phyloP scores from a whole-genome alignment of 2,888 invertebrate species.

The Plebejus anna region DNA sequence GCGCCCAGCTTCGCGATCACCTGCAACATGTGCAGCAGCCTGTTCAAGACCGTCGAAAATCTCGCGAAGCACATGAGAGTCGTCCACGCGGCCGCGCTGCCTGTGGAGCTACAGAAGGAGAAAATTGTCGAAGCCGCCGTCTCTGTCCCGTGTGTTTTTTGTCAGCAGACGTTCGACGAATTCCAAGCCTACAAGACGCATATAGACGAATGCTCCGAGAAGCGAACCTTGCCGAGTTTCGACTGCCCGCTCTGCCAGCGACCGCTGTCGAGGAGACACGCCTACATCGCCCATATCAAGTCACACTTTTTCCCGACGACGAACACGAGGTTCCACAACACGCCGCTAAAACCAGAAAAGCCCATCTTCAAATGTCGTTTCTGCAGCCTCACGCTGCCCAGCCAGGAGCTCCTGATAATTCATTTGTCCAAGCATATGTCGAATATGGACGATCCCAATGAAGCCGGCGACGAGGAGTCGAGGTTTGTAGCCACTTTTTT shows the following conservation, averaged over 20 bases:
- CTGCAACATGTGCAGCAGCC: conserved; percentile 60
- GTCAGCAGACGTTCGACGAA: conserved; percentile 53
- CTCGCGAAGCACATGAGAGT: conserved; percentile 65
- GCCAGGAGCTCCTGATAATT: conserved; percentile 60
- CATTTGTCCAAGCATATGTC: conserved; percentile 70
- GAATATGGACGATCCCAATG: conserved; percentile 52
- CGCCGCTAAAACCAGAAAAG: conserved; percentile 14
- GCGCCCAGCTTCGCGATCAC: conserved; percentile 32
- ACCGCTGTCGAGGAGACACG: conserved; percentile 46
- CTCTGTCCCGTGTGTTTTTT: conserved; percentile 61
- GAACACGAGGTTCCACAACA: conserved; percentile 29
- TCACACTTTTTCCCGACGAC: conserved; percentile 53
- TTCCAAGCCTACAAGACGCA: conserved; percentile 58
- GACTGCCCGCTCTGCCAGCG: conserved; percentile 61
- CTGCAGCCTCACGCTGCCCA: conserved; percentile 57
- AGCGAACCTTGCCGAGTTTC: conserved; percentile 44
- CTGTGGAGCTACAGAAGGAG: conserved; percentile 34
- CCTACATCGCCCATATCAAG: conserved; percentile 58
- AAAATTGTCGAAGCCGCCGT: conserved; percentile 39
- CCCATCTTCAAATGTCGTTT: conserved; percentile 57
- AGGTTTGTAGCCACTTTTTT: conserved; percentile 46
- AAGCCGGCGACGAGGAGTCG: conserved; percentile 51
- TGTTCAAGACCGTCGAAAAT: conserved; percentile 61
- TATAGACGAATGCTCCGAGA: conserved; percentile 53
- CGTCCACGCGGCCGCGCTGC: conserved; percentile 59